These are phyloP conservation scores for Tipula helvola DNA, from an alignment of 2,888 invertebrate species.

Conservation along the genomic window DNA sequence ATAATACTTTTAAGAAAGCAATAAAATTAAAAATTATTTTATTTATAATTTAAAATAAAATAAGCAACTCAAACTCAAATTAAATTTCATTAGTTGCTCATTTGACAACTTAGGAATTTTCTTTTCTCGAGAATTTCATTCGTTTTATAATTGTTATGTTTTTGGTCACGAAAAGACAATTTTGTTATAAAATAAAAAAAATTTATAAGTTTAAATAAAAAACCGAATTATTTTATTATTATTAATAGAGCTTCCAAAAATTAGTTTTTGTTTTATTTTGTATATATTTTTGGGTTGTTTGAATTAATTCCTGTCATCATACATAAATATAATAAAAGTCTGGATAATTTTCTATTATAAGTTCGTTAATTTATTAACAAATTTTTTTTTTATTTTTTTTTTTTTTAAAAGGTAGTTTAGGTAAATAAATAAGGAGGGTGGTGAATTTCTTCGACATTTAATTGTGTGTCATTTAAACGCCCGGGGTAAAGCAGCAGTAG, in stretches of 20 bases:
- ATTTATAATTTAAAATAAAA: not conserved
- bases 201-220: not conserved
- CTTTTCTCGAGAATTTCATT: not conserved
- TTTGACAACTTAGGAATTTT: not conserved
- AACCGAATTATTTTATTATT: not conserved
- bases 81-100: conserved; percentile 9
- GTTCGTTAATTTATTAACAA: not conserved
- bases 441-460: not conserved
- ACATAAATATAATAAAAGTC: not conserved
- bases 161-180: conserved; percentile 17
- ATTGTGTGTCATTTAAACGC: not conserved
- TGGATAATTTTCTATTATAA: not conserved
- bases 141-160: not conserved
- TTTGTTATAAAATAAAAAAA: conserved; percentile 13
- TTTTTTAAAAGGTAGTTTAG: not conserved
- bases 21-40: not conserved
- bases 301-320: not conserved
- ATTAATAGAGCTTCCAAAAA: not conserved
- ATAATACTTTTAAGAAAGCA: no score
- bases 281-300: not conserved
- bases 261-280: not conserved
- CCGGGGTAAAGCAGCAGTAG: not conserved
- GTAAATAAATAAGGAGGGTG: not conserved
- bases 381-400: not conserved
- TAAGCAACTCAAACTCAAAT: not conserved